Percentiles rank a stretch among this genome's conserved stretches.
These are phyloP conservation scores for Alosa sapidissima DNA, from an alignment of 2,797 vertebrate genomes.

Conservation along the genomic window DNA sequence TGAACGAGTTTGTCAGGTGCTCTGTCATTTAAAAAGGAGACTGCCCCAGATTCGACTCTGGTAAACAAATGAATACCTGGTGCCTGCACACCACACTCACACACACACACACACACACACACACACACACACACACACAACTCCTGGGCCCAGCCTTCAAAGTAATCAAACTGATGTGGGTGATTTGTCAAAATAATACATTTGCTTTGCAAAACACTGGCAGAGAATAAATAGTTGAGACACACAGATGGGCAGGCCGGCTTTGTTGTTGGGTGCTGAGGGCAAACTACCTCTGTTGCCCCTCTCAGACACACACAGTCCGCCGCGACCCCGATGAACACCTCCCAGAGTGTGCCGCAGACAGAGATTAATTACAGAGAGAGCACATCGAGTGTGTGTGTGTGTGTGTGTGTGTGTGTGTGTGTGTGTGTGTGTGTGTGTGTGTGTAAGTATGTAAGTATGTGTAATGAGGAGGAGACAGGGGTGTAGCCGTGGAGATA, in stretches of 20 bases:
- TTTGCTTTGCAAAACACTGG: constrained; percentile 38
- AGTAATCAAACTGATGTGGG: constrained; percentile 32
- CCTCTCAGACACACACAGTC: background rate
- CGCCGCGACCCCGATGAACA: background rate
- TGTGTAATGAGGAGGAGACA: background rate
- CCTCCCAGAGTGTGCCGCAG: background rate
- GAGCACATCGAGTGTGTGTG: background rate
- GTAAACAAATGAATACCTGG: constrained; percentile 39
- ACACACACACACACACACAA: background rate
- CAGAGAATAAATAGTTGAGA: constrained; percentile 11
- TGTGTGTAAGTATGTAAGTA: background rate
- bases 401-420: background rate
- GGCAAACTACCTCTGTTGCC: too few species aligned
- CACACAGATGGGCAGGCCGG: background rate
- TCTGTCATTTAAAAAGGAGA: constrained; percentile 24
- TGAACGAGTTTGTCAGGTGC: constrained; percentile 31
- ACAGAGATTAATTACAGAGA: background rate
- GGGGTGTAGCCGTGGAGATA: background rate
- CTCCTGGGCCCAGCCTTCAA: constrained; percentile 30
- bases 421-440: background rate
- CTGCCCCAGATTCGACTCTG: constrained; percentile 26
- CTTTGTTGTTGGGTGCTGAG: background rate
- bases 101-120: background rate
- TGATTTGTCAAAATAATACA: constrained; percentile 43
- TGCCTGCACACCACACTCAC: background rate